Evolutionary conservation across 2,797 vertebrate genomes (phyloP), one percentile per base, ranked within the genome.

Genomic region (Pseudotriccus pelzelni): DNA sequence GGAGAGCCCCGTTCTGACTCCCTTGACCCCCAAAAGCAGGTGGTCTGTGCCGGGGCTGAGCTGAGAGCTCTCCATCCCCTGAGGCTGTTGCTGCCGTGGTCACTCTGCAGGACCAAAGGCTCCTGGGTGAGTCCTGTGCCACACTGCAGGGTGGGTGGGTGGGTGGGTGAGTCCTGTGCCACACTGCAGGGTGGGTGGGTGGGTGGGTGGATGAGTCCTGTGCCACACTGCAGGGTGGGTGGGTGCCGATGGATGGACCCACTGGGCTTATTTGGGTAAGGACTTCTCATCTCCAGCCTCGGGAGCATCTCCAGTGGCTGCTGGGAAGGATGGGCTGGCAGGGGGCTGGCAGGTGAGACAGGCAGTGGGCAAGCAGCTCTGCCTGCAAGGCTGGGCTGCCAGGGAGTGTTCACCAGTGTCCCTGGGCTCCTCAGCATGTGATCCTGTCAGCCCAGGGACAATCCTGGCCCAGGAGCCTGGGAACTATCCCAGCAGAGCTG

Each of bases 21-120:
- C 22, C 8, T 4, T 9, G 7, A 8, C 41, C 34, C 9, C 37
- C 18, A 2, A 8, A 23, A 30, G 32, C 28, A 2, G 46, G 22
- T 7, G 16, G 32, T 16, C n/a, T 12, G 60, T 36, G 62, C 37
- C 4, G 0, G 47, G 44, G 34, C 13, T 10, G 83, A 23, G 6
- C 32, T 1, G 18, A 4, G 14, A 2, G 41, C 9, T n/a, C 23
- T 1, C 9, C 5, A 12, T 1, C 14, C 53, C 0, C 30, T 2
- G 25, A 11, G 28, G 17, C 18, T 44, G 68, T 4, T 11, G 75
- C 46, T 55, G 46, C 47, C 30, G 6, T 14, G 0, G 1, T 3
- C 6, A 3, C 76, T 7, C 75, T 7, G 75, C n/a, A 16, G 14
- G 53, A 9, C 2, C 0, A 3, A 3, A 12, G 22, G 28, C 27